Percentiles rank a stretch among this genome's conserved stretches.
These are phyloP conservation scores for Thalassarche chlororhynchos DNA, from an alignment of 2,113 vertebrate species.

Conservation along the genomic window DNA sequence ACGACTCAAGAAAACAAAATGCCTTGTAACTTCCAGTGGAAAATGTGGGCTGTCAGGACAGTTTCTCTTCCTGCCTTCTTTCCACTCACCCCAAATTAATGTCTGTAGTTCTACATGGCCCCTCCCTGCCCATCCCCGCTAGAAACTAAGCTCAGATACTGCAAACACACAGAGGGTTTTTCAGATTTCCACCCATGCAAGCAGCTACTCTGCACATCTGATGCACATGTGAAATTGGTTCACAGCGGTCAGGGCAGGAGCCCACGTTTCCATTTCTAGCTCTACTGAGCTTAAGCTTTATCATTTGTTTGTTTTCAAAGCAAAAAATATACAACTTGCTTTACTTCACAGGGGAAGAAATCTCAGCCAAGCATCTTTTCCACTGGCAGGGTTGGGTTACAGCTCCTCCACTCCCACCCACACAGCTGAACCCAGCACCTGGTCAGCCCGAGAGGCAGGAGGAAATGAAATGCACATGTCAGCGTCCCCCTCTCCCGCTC, in stretches of 20 bases:
- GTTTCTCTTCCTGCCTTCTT: background rate
- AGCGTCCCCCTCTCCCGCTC: background rate
- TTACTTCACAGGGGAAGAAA: background rate
- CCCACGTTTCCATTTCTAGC: background rate
- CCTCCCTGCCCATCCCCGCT: background rate
- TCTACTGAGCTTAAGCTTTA: background rate
- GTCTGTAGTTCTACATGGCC: background rate
- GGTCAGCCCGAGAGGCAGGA: background rate
- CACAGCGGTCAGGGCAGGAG: background rate
- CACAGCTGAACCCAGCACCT: background rate
- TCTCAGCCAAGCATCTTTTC: background rate
- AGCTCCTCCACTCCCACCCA: background rate
- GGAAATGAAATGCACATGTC: conserved; percentile 23
- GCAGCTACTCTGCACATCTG: background rate
- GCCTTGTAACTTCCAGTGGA: background rate
- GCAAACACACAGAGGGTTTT: background rate
- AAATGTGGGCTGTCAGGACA: background rate
- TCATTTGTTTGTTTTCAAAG: conserved; percentile 15
- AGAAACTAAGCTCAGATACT: background rate
- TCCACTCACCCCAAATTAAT: background rate
- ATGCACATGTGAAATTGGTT: background rate
- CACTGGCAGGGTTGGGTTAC: background rate
- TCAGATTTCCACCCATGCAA: background rate
- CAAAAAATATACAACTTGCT: background rate
- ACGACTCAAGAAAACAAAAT: background rate